Conservation (phyloP, 2,113 vertebrate genomes). For the Crotophaga sulcirostris region DNA sequence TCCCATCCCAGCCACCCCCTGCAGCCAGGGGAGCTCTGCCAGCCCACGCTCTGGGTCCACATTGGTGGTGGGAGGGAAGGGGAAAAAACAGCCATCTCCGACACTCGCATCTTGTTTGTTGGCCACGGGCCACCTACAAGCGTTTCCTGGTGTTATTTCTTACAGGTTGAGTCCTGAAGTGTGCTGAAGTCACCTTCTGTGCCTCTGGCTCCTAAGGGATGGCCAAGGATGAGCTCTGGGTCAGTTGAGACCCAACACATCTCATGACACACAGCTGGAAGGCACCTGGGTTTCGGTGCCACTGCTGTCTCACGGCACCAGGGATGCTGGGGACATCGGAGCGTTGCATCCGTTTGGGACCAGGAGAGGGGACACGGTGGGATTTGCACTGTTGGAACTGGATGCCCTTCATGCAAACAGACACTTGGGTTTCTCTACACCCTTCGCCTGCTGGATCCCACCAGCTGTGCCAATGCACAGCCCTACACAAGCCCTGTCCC, state of each 20-base stretch:
- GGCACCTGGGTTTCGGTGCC: background rate
- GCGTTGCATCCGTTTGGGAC: background rate
- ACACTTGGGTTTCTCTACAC: background rate
- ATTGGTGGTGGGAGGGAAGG: background rate
- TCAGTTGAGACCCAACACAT: background rate
- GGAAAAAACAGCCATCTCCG: background rate
- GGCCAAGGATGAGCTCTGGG: background rate
- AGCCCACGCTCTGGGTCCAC: background rate
- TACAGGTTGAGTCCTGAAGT: background rate
- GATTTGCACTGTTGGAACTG: background rate
- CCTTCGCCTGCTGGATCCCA: accelerated
- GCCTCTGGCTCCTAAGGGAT: background rate
- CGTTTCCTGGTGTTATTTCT: background rate
- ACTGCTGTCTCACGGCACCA: accelerated
- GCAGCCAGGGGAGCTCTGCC: background rate
- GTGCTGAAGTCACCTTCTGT: background rate
- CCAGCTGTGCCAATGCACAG: accelerated
- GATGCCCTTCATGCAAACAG: accelerated
- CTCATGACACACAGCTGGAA: background rate
- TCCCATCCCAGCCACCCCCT: background rate
- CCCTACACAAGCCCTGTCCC: accelerated
- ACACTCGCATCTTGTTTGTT: background rate
- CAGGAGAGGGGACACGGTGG: accelerated
- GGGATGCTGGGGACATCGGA: background rate
- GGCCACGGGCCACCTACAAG: background rate